Evolutionary conservation across 2,797 vertebrate genomes (phyloP).

Genomic region (Fistularia commersonii): DNA sequence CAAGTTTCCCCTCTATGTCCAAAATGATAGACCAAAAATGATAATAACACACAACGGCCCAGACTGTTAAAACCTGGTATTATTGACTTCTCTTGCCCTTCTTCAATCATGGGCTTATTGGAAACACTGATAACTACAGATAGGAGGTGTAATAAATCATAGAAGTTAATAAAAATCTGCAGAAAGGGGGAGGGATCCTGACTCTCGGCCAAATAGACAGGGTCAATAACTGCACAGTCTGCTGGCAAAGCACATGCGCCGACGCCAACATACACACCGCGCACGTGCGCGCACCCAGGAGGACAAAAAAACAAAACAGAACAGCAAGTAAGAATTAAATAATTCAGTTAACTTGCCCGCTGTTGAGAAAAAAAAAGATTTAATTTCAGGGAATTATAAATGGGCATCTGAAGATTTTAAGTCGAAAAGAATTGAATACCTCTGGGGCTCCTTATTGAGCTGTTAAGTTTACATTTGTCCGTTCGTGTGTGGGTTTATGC

Average conservation of each 20-base stretch:
- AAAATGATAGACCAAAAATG: constrained; percentile 37
- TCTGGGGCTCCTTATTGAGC: constrained; percentile 12
- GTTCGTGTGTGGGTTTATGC: constrained; percentile 15
- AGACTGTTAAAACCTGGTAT: constrained; percentile 29
- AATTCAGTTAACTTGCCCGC: constrained; percentile 18
- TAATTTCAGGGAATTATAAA: constrained; percentile 7
- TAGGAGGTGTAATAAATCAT: constrained; percentile 55
- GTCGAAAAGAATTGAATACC: constrained; percentile 18
- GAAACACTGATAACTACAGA: constrained; percentile 54
- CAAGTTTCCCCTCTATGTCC: constrained; percentile 29
- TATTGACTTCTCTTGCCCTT: constrained; percentile 44
- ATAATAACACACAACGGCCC: background rate
- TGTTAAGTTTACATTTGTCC: constrained; percentile 9
- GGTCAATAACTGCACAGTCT: constrained; percentile 51
- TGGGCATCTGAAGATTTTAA: constrained; percentile 16
- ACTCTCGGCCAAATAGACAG: constrained; percentile 48
- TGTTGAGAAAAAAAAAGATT: constrained; percentile 14
- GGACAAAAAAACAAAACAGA: constrained; percentile 14
- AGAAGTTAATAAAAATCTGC: constrained; percentile 63
- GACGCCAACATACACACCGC: no score
- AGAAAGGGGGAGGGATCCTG: constrained; percentile 50
- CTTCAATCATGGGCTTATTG: constrained; percentile 52
- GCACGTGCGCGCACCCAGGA: constrained; percentile 21
- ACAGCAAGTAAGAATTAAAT: constrained; percentile 23
- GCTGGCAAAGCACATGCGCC: constrained; percentile 12